phyloP scores from a whole-genome alignment of 2,797 vertebrate genomes.

The Neosilurus mollespiculum region DNA sequence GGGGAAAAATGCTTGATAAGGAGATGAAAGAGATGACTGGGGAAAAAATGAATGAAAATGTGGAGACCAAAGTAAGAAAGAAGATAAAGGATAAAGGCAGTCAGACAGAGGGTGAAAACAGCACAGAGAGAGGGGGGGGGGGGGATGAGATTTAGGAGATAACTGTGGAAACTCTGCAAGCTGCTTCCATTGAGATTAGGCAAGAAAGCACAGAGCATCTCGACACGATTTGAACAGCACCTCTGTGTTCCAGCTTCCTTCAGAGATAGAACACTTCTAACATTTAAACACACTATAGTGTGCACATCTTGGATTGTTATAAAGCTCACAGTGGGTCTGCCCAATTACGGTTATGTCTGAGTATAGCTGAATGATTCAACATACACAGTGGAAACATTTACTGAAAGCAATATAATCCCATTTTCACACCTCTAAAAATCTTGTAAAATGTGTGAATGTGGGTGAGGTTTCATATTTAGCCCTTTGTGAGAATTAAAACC shows the following conservation, averaged over 20 bases:
- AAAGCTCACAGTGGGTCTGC: constrained; percentile 4
- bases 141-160: constrained; percentile 16
- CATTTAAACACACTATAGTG: constrained; percentile 24
- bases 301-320: not conserved
- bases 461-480: too few species aligned
- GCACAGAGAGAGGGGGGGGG: not conserved
- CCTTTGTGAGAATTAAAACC: not conserved
- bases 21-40: constrained; percentile 17
- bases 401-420: constrained; percentile 17
- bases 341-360: constrained; percentile 24
- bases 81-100: not conserved
- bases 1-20: constrained; percentile 10
- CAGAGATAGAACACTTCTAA: constrained; percentile 44
- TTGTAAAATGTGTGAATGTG: not conserved
- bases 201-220: constrained; percentile 59
- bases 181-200: constrained; percentile 72
- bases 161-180: constrained; percentile 46
- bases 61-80: constrained; percentile 14
- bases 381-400: not conserved
- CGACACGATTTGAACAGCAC: constrained; percentile 26
- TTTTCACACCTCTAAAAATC: not conserved
- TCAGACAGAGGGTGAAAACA: constrained; percentile 32
- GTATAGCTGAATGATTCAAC: not conserved
- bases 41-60: constrained; percentile 14
- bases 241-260: constrained; percentile 9